Percentiles rank a stretch among this genome's conserved stretches.
phyloP scores from a whole-genome alignment of 2,113 vertebrate genomes.

The Cynocephalus volans region DNA sequence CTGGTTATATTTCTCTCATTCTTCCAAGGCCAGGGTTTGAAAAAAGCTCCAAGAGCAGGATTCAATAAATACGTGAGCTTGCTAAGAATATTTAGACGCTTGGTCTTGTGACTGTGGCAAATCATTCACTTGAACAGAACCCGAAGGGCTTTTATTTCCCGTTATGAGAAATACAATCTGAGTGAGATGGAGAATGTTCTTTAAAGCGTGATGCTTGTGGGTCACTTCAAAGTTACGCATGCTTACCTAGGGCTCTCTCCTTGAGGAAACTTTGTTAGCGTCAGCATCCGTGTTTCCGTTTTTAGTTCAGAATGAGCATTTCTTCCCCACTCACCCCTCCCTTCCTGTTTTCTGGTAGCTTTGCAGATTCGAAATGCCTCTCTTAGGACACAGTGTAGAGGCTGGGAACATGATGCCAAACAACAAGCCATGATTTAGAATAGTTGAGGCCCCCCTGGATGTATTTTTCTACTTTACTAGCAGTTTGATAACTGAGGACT shows the following conservation, averaged over 20 bases:
- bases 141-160: conserved; percentile 82
- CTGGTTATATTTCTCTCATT: conserved; percentile 67
- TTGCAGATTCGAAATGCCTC: conserved; percentile 71
- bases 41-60: conserved; percentile 66
- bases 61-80: conserved; percentile 78
- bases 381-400: conserved; percentile 66
- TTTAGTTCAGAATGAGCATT: conserved; percentile 61
- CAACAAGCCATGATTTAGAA: conserved; percentile 74
- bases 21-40: conserved; percentile 71
- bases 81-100: conserved; percentile 81
- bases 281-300: conserved; percentile 76
- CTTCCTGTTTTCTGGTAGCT: conserved; percentile 66
- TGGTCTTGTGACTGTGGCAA: conserved; percentile 75
- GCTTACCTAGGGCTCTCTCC: conserved; percentile 68
- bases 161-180: conserved; percentile 85
- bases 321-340: not conserved
- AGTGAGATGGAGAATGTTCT: conserved; percentile 59
- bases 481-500: conserved; percentile 84
- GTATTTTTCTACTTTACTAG: conserved; percentile 84
- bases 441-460: conserved; percentile 78
- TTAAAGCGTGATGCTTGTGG: conserved; percentile 73
- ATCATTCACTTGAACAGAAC: conserved; percentile 81
- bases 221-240: conserved; percentile 82
- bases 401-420: conserved; percentile 71
- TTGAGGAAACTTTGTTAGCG: conserved; percentile 66